These are phyloP conservation scores for Teleopsis dalmanni DNA, from an alignment of 1,140 invertebrate genomes.

Conservation along the genomic window DNA sequence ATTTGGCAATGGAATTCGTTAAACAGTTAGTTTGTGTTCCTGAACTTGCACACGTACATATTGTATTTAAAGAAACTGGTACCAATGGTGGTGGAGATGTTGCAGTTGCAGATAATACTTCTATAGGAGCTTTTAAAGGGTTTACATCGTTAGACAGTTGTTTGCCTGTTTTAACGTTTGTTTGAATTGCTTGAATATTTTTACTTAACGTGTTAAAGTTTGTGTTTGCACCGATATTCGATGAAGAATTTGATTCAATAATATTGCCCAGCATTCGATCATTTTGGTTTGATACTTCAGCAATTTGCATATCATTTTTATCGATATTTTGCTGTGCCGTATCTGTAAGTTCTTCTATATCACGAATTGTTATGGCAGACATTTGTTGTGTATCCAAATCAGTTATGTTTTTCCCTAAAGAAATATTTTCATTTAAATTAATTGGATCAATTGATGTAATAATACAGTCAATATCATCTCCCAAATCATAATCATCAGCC, in stretches of 20 bases:
- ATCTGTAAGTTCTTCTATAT: slow-evolving; percentile 12
- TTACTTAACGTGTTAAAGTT: too few species aligned
- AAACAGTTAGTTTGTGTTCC: neutral
- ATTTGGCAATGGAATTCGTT: neutral
- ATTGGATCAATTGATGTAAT: slow-evolving; percentile 20
- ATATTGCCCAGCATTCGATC: too few species aligned
- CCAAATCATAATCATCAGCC: slow-evolving; percentile 32
- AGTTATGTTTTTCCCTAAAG: slow-evolving; percentile 1
- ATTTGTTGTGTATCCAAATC: slow-evolving; percentile 16
- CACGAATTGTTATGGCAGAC: slow-evolving; percentile 11
- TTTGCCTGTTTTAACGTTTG: too few species aligned
- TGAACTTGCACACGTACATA: too few species aligned
- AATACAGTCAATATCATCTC: slow-evolving; percentile 29
- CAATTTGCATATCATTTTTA: neutral
- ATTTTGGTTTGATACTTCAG: neutral
- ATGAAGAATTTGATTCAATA: too few species aligned
- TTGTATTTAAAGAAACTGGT: slow-evolving; percentile 19
- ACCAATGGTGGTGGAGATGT: slow-evolving; percentile 26
- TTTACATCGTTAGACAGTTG: too few species aligned
- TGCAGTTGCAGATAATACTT: too few species aligned
- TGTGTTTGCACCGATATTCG: too few species aligned
- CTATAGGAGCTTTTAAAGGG: too few species aligned
- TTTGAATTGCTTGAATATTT: too few species aligned
- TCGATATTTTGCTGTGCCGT: too few species aligned
- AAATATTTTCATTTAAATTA: neutral